Conservation (phyloP, 2,113 vertebrate genomes). For the Cephalopholis sonnerati region DNA sequence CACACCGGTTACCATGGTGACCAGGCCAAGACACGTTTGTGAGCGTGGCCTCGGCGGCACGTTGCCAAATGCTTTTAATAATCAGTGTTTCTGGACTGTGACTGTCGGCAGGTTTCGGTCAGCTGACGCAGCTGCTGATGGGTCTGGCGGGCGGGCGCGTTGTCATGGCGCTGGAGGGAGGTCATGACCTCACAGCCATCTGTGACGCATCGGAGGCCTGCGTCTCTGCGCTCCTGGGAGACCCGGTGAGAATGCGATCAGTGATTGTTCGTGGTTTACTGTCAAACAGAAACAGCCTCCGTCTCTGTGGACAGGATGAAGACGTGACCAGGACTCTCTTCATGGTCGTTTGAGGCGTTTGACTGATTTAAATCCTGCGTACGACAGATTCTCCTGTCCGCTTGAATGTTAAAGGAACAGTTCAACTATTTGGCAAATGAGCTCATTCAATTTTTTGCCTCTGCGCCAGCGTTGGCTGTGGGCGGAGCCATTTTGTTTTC, state of each 20-base stretch:
- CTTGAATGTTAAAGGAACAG: not conserved
- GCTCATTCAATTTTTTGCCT: not conserved
- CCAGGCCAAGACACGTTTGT: not conserved
- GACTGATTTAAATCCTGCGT: not conserved
- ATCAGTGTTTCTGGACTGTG: not conserved
- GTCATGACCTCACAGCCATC: slow-evolving; percentile 81
- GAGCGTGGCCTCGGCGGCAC: not conserved
- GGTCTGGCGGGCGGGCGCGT: slow-evolving; percentile 77
- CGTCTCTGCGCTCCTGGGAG: slow-evolving; percentile 74
- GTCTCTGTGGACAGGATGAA: not conserved
- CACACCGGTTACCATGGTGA: not conserved
- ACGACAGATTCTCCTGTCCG: not conserved
- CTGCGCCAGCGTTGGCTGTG: no score
- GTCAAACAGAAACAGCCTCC: not conserved
- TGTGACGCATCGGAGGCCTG: slow-evolving; percentile 80
- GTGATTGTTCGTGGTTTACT: not conserved
- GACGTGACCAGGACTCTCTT: not conserved
- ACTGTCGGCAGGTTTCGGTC: slow-evolving; percentile 70
- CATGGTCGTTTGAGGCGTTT: not conserved
- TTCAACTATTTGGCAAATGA: not conserved
- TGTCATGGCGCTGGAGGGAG: slow-evolving; percentile 80
- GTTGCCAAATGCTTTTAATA: not conserved
- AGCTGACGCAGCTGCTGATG: slow-evolving; percentile 79
- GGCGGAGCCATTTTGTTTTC: no score
- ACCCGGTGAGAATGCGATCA: slow-evolving; percentile 60